Base-by-base conservation (phyloP, 2,113 vertebrate genomes). In the Excalfactoria chinensis region DNA sequence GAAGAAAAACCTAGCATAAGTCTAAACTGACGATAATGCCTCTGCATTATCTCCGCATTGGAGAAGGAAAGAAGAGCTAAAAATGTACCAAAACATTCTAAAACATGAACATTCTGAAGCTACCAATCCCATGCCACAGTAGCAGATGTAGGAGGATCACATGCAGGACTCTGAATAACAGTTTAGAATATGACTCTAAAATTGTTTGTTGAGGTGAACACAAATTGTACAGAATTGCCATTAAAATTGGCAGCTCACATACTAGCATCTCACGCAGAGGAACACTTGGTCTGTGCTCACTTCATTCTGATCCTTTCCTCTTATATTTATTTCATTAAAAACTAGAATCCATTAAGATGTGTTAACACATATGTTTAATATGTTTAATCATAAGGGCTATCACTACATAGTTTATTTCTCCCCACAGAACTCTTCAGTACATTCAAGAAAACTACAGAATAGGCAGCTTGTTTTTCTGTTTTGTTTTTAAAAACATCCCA, bases 281-380 rank as follows among this genome's bases (percentile, higher is more conserved):
- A 7, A 59, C 22, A 30, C 0, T 0, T 1, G 1, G 4, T 32
- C 2, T 2, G 35, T 21, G 18, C 78, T 34, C 25, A 68, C 59
- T 64, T 68, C 19, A 75, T 68, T 82, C 48, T 68, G 32, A 79
- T 20, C 7, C 8, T 78, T 41, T 71, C 70, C 46, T 75, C 34
- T 93, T 26, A 51, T 2, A 84, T n/a, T 44, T 80, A 13, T 60
- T 34, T 9, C 70, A 64, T 19, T 20, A 0, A 40, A 26, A 89
- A 73, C 11, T 59, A 63, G 7, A 63, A 68, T 12, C 6, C 7
- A 44, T 55, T 81, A 19, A 35, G 72, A 40, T 1, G 8, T 20
- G 5, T 35, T n/a, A n/a, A n/a, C n/a, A n/a, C n/a, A n/a, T n/a
- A n/a, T n/a, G n/a, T 43, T 44, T 41, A 63, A 11, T 62, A 67